Evolutionary conservation across 2,888 invertebrate genomes (phyloP), one percentile per base, ranked within the genome.

Genomic region (Stenurella melanura): DNA sequence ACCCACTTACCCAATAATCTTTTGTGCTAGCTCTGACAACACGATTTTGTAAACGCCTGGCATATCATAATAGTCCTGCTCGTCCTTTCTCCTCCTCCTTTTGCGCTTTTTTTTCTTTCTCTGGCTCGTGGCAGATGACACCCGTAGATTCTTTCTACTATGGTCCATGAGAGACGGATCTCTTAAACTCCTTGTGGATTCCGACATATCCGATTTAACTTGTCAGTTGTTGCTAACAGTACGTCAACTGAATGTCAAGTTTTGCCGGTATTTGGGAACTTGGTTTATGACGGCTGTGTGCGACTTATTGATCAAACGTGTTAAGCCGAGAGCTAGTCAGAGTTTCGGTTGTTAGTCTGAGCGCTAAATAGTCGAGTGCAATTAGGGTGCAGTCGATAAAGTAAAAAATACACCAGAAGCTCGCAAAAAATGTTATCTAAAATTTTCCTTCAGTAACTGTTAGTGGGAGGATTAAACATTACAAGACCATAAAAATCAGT

Each of bases 1-100:
- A 34, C 30, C 30, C 26, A 72, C 82, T 81, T 71, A 84, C 84
- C 93, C 93, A 12, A 95, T 87, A 70, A 91, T 90, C 79, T 91
- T 89, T 85, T 94, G 94, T 15, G 93, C 92, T 80, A 92, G 89
- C 81, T 92, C 91, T 2, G 91, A 90, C 34, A 94, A 78, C 15
- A 89, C 83, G 11, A 94, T 84, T 83, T 90, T 91, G 57, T 88
- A 86, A 7, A 93, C 92, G 1, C 93, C 93, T 21, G 92, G 90
- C 0, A 92, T 90, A 30, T 92, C 90, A 84, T 91, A 92, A 10
- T 80, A 17, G n/a, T 81, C 80, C 21, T 26, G n/a, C n/a, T n/a
- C n/a, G n/a, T n/a, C n/a, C 75, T 82, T 75, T 64, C 77, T 72
- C 68, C 74, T 75, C 76, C 77, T 77, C 76, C 78, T 79, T 67